phyloP scores from a whole-genome alignment of 2,113 vertebrate genomes.

The Edolisoma coerulescens region DNA sequence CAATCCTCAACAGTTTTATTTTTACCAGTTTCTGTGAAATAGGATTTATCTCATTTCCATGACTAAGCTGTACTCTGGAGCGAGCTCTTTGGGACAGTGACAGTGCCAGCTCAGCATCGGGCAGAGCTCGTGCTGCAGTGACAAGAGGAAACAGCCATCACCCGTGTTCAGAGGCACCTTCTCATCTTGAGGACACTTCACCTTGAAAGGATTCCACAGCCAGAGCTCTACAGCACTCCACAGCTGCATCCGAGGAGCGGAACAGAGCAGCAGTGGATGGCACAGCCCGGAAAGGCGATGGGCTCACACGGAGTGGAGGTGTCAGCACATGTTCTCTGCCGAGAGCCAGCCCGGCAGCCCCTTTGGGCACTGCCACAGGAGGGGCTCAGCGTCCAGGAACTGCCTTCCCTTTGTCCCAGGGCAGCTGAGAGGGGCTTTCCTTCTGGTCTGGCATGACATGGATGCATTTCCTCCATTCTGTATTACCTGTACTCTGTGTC shows the following conservation, averaged over 20 bases:
- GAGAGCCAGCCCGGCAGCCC: background rate
- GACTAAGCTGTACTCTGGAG: conserved; percentile 3
- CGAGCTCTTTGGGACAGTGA: background rate
- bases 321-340: fast-evolving
- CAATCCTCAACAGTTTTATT: conserved; percentile 62
- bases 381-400: background rate
- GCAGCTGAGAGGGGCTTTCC: background rate
- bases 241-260: fast-evolving
- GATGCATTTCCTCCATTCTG: background rate
- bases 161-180: background rate
- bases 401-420: background rate
- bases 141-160: background rate
- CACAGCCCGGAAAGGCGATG: background rate
- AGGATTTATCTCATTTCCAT: conserved; percentile 49
- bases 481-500: background rate
- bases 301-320: background rate
- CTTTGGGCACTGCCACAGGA: background rate
- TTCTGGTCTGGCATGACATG: background rate
- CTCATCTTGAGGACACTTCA: background rate
- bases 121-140: background rate
- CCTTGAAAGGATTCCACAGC: background rate
- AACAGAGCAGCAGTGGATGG: background rate
- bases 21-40: conserved; percentile 58
- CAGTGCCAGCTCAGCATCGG: background rate
- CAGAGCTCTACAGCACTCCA: background rate